A percentile compares a stretch with the other conserved stretches of the same genome.
phyloP scores from a whole-genome alignment of 1,140 invertebrate species.

The Marisa cornuarietis region DNA sequence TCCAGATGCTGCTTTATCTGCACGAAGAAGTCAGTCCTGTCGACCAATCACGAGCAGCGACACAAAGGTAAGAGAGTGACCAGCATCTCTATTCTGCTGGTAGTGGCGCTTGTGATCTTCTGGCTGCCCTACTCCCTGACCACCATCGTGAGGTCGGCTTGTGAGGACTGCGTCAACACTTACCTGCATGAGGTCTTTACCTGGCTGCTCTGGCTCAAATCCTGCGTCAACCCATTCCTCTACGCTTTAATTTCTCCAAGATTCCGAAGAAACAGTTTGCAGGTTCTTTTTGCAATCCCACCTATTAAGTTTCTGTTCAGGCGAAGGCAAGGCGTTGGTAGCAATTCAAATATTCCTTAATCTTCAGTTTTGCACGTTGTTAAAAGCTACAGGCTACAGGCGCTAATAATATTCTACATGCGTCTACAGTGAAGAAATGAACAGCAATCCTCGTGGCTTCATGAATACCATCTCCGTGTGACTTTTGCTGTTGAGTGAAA shows the following conservation, averaged over 20 bases:
- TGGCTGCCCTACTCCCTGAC: constrained; percentile 47
- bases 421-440: too few relatives aligned
- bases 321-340: too few relatives aligned
- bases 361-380: too few relatives aligned
- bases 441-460: too few relatives aligned
- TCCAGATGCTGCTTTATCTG: too few relatives aligned
- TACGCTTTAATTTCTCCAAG: constrained; percentile 46
- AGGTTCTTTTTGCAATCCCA: constrained; percentile 22
- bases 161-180: constrained; percentile 34
- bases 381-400: too few relatives aligned
- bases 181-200: constrained; percentile 47
- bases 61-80: constrained; percentile 31
- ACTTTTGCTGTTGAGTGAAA: too few relatives aligned
- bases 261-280: constrained; percentile 39
- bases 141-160: constrained; percentile 43
- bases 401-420: too few relatives aligned
- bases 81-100: constrained; percentile 35
- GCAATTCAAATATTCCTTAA: too few relatives aligned
- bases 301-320: neutral
- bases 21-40: too few relatives aligned
- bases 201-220: constrained; percentile 56
- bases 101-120: constrained; percentile 36
- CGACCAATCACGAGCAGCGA: too few relatives aligned
- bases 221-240: constrained; percentile 55
- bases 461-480: too few relatives aligned